Evolutionary conservation across 2,888 invertebrate species (phyloP), one percentile per base, ranked within the genome.

Genomic region (Pristionchus fissidentatus): DNA sequence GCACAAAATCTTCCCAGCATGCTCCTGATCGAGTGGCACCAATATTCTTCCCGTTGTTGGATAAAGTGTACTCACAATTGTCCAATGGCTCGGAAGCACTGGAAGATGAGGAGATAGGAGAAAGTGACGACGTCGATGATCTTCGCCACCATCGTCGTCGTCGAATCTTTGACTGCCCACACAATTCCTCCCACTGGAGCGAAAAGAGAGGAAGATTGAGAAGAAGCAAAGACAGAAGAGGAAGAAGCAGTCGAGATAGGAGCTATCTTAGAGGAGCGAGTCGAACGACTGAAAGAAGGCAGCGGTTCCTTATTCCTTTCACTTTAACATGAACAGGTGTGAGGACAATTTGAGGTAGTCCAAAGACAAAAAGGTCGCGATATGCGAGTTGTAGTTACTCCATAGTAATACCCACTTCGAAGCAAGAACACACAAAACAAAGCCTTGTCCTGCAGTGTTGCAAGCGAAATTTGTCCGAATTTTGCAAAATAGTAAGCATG

Each of bases 91-190:
- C 32, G 26, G 32, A 81, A 32, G 60, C 32, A 38, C 35, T 62
- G 22, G 43, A 29, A 29, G 29, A 81, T 26, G 3, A 81, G 62
- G 5, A 46, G 46, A 32, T 15, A 43, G 32, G 46, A 10, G 80
- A 81, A 81, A 29, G 5, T 15, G 62, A 81, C n/a, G 46, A 3
- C 1, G n/a, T 81, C 80, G 46, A 62, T 35, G 62, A 46, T 62
- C 80, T 81, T 81, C 26, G 46, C 62, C 19, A 81, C 32, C 7
- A 81, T n/a, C 0, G 80, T 81, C 5, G 80, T 81, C 0, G 46
- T 46, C 19, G 80, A 81, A 62, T 81, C 80, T 29, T 60, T 81
- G 15, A 81, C 62, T n/a, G 80, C 80, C 80, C 80, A 81, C 19
- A 81, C 62, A 7, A 81, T 19, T 15, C 80, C 80, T 19, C 80